Evolutionary conservation across 2,888 invertebrate species (phyloP).

Genomic region (Heliconius hortense): DNA sequence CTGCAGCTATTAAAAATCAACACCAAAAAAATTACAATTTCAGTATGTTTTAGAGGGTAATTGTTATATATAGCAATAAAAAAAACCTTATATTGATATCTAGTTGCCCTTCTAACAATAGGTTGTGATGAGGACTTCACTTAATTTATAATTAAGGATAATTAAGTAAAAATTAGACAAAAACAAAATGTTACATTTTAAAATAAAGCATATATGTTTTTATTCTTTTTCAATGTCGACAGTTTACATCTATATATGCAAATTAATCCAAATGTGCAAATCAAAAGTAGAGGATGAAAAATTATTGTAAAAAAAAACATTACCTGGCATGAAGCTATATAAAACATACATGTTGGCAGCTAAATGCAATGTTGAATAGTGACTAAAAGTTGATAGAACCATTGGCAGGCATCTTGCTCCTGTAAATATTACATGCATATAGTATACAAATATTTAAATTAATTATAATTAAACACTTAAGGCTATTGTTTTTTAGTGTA

Average conservation of each 20-base stretch:
- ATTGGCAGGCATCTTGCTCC: constrained; percentile 91
- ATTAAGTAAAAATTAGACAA: not conserved
- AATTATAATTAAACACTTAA: not conserved
- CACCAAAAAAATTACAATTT: too few species aligned
- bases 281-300: not conserved
- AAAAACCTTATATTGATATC: not conserved
- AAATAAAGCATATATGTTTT: too few species aligned
- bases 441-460: not conserved
- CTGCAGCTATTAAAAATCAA: too few species aligned
- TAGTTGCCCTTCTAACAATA: not conserved
- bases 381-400: constrained; percentile 97
- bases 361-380: constrained; percentile 92
- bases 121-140: not conserved
- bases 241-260: too few species aligned
- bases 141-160: too few species aligned
- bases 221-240: too few species aligned
- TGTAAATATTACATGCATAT: constrained; percentile 59
- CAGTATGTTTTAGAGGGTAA: not conserved
- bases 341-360: constrained; percentile 98
- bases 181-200: not conserved
- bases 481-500: not conserved
- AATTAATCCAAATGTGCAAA: too few species aligned
- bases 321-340: constrained; percentile 88
- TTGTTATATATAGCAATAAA: not conserved
- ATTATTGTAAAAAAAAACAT: constrained; percentile 14